These are phyloP conservation scores for Choreutis nemorana DNA, from an alignment of 2,888 invertebrate species.

Conservation along the genomic window DNA sequence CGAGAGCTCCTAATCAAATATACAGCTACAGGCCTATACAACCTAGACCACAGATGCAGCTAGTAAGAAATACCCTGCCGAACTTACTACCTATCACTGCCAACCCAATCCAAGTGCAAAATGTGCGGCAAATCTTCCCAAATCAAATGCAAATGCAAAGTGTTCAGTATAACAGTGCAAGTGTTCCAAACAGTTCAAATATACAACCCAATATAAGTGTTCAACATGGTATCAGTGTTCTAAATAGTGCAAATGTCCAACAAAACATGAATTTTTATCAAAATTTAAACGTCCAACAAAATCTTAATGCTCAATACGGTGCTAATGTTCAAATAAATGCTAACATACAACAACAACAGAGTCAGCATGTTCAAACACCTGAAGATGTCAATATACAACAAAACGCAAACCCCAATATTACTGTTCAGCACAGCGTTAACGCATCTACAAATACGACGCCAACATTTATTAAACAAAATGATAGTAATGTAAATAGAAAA, in stretches of 20 bases:
- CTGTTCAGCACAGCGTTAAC: slow-evolving; percentile 11
- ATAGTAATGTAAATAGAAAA: slow-evolving; percentile 24
- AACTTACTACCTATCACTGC: not conserved
- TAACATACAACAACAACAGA: slow-evolving; percentile 6
- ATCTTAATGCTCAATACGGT: too few relatives aligned
- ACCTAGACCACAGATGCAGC: slow-evolving; percentile 30
- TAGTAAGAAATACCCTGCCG: slow-evolving; percentile 7
- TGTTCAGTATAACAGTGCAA: too few relatives aligned
- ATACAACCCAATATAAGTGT: too few relatives aligned
- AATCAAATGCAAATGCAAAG: slow-evolving; percentile 1
- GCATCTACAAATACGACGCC: slow-evolving; percentile 8
- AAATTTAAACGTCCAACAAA: too few relatives aligned
- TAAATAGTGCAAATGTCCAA: too few relatives aligned
- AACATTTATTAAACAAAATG: slow-evolving; percentile 13
- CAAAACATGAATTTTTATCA: too few relatives aligned
- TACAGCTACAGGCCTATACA: slow-evolving; percentile 34
- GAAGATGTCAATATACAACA: slow-evolving; percentile 8
- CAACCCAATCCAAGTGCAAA: not conserved
- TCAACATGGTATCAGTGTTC: too few relatives aligned
- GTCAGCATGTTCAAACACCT: slow-evolving; percentile 6
- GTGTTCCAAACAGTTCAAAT: too few relatives aligned
- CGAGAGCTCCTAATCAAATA: too few relatives aligned
- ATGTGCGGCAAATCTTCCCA: slow-evolving; percentile 1
- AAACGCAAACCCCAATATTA: slow-evolving; percentile 8
- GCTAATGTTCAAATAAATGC: slow-evolving; percentile 9